Base-by-base conservation (phyloP, 2,888 invertebrate genomes). In the Dysmachus trigonus region DNA sequence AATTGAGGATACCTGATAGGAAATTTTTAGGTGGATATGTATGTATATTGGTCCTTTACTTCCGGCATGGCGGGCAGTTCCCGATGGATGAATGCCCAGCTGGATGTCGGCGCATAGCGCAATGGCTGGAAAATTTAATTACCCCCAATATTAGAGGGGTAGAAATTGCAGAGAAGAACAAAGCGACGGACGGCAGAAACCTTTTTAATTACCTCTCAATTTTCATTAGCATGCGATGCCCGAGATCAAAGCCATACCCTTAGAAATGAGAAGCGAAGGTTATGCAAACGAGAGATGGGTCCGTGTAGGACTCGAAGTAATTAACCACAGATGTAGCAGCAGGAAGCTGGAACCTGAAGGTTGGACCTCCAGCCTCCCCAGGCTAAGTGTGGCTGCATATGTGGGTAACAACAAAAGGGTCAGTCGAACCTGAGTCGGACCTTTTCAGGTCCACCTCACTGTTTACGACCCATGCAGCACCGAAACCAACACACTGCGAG, bases 141-240 rank as follows among this genome's bases (percentile, higher is more conserved):
- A 83, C 83, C 83, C 31, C 53, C 83, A 30, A 83, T 83, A 83
- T 83, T 83, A 72, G 72, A 72, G 83, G 83, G 83, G 72, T 72
- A 33, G 38, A n/a, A 83, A 71, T 83, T 53, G 83, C 27, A 83
- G 47, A 72, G 72, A n/a, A 83, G 83, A 83, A 83, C 83, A 72
- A 83, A 83, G 83, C 38, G 38, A 30, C 72, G 72, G 41, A 62
- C 35, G 38, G 71, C 81, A 82, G 71, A 82, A 82, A 83, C 83
- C 83, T 83, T 83, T 83, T 83, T 83, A 83, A 83, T 83, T 83
- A 83, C 83, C 83, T 72, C 72, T 83, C 83, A 83, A 83, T 83
- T 83, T 83, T 83, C 83, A 83, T 83, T 83, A 83, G 83, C 72
- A 83, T 83, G 83, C 72, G 72, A 83, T 72, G 27, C 72, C 62